Base-by-base conservation (phyloP, 2,888 invertebrate species). In the Philopedon plagiatum region DNA sequence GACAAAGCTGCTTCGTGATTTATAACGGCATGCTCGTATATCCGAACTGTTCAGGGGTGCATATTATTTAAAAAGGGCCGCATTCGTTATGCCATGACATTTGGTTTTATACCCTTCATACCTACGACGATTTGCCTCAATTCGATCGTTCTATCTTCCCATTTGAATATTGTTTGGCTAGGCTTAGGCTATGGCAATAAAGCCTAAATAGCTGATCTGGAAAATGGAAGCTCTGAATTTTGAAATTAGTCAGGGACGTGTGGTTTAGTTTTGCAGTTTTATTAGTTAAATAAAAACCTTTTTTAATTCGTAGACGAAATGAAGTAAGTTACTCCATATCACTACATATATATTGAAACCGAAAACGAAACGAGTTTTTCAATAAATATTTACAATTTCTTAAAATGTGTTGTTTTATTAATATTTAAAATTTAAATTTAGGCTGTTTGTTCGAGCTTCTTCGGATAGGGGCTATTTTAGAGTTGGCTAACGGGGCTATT, bases 1-100 rank as follows among this genome's bases (percentile, higher is more conserved):
- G 78, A 77, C 73, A 75, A 77, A 79, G 79, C 79, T 62, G 80
- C 81, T 80, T 79, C 78, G 79, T 82, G 82, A 82, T 81, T 82
- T 82, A 82, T 82, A 79, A 78, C 76, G 71, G 76, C 73, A 69
- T 71, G 73, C 74, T 65, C 77, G 73, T 80, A 79, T 76, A 79
- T 79, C 76, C 76, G 74, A 74, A 75, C 73, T 72, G 68, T 74
- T 71, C 29, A 57, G 78, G 80, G 80, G 81, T 81, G 81, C 79
- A 81, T 81, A 79, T n/a, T n/a, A n/a, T 80, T 81, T 80, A 77
- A 79, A 77, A 75, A 76, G 77, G 77, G 75, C 75, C 77, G 77
- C 78, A 78, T 79, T 79, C 77, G 78, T 78, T 80, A 78, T 73
- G 51, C 64, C 64, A 49, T 66, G 57, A 57, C 65, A 41, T 65